phyloP scores from a whole-genome alignment of 2,888 invertebrate genomes.

The Capitulum mitella region DNA sequence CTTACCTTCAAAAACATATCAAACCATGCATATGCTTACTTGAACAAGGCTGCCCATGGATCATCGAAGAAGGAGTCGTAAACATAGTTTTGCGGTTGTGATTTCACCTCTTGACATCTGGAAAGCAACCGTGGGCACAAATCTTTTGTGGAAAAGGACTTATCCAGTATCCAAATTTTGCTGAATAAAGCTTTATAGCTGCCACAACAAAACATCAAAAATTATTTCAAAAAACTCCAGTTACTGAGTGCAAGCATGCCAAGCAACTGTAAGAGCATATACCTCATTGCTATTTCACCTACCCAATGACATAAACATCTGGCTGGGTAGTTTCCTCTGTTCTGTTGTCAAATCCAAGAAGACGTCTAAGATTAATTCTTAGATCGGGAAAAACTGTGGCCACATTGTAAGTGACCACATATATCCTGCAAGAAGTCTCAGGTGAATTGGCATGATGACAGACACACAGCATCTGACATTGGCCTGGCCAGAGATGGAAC shows the following conservation, averaged over 20 bases:
- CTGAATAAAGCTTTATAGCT: neutral
- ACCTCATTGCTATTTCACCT: neutral
- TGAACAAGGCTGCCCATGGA: constrained; percentile 69
- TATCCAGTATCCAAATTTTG: neutral
- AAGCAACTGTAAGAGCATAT: neutral
- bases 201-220: neutral
- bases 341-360: neutral
- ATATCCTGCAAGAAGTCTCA: constrained; percentile 46
- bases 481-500: no score
- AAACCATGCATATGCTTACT: constrained; percentile 43
- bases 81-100: constrained; percentile 75
- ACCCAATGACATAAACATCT: neutral
- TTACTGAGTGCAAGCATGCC: neutral
- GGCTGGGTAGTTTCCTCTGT: neutral
- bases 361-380: neutral
- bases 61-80: constrained; percentile 73
- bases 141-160: neutral
- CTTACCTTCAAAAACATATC: no score
- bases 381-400: constrained; percentile 55
- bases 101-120: constrained; percentile 81
- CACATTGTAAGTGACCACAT: constrained; percentile 85
- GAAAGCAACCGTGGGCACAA: constrained; percentile 32
- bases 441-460: no score
- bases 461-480: no score
- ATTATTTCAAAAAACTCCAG: neutral